phyloP scores from a whole-genome alignment of 2,888 invertebrate genomes.

The Gasteruption jaculator region DNA sequence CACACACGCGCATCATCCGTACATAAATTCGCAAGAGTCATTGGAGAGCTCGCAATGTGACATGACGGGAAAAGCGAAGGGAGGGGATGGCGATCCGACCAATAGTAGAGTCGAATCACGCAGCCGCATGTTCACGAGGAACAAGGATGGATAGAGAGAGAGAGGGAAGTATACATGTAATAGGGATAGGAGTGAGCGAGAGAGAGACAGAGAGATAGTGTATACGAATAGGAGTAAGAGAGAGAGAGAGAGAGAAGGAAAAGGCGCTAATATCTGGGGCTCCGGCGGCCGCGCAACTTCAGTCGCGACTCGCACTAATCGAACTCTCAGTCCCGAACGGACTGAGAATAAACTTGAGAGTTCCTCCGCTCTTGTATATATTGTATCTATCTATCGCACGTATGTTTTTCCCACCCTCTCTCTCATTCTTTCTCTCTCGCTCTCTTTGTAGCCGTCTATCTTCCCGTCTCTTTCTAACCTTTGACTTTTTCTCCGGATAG shows the following conservation, averaged over 20 bases:
- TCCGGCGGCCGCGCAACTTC: slow-evolving; percentile 48
- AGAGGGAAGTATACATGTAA: slow-evolving; percentile 14
- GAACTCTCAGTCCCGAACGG: slow-evolving; percentile 42
- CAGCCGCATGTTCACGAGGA: too few species aligned
- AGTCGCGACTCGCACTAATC: slow-evolving; percentile 47
- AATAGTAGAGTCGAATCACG: background rate
- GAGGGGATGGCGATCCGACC: slow-evolving; percentile 3
- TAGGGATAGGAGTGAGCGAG: slow-evolving; percentile 4
- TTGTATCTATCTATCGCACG: too few species aligned
- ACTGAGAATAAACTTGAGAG: slow-evolving; percentile 21
- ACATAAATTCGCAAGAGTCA: too few species aligned
- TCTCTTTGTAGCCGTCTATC: slow-evolving; percentile 21
- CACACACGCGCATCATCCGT: too few species aligned
- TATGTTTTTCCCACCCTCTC: slow-evolving; percentile 30
- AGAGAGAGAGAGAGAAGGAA: slow-evolving; percentile 29
- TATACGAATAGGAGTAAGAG: slow-evolving; percentile 20
- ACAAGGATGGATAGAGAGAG: too few species aligned
- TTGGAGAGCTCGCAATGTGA: too few species aligned
- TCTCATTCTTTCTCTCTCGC: slow-evolving; percentile 23
- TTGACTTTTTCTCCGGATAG: too few species aligned
- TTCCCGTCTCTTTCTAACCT: too few species aligned
- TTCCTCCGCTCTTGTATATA: too few species aligned
- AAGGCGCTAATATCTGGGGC: slow-evolving; percentile 53
- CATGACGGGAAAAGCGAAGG: too few species aligned
- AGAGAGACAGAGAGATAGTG: slow-evolving; percentile 10